phyloP scores from a whole-genome alignment of 2,888 invertebrate genomes.

The Meiosimyza platycephala region DNA sequence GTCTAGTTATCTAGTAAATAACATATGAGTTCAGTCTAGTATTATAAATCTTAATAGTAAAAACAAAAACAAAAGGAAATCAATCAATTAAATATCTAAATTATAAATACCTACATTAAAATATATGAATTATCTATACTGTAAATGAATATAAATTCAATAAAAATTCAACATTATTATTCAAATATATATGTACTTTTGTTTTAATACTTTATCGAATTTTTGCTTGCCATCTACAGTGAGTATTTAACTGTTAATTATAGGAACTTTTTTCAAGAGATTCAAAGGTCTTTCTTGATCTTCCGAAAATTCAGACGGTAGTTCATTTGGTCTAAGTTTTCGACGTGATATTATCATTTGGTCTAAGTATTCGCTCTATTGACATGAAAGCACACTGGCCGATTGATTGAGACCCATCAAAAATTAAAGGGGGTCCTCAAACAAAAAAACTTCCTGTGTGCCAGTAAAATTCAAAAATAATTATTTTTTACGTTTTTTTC shows the following conservation, averaged over 20 bases:
- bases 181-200: no score
- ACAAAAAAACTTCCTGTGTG: no score
- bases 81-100: not conserved
- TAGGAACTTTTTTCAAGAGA: not conserved
- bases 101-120: not conserved
- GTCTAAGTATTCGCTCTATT: no score
- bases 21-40: constrained; percentile 14
- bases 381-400: no score
- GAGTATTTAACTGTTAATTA: not conserved
- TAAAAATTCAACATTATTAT: not conserved
- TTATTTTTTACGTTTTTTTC: no score
- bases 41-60: constrained; percentile 18
- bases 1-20: constrained; percentile 14
- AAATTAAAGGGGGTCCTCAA: no score
- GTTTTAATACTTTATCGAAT: not conserved
- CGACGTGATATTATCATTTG: no score
- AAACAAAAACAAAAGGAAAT: not conserved
- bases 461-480: no score
- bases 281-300: no score
- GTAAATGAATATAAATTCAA: constrained; percentile 17
- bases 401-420: no score
- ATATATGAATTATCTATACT: constrained; percentile 17
- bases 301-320: no score
- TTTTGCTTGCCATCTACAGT: not conserved
- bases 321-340: no score